Evolutionary conservation across 2,888 invertebrate species (phyloP), one percentile per base, ranked within the genome.

Genomic region (Caenorhabditis macrosperma): DNA sequence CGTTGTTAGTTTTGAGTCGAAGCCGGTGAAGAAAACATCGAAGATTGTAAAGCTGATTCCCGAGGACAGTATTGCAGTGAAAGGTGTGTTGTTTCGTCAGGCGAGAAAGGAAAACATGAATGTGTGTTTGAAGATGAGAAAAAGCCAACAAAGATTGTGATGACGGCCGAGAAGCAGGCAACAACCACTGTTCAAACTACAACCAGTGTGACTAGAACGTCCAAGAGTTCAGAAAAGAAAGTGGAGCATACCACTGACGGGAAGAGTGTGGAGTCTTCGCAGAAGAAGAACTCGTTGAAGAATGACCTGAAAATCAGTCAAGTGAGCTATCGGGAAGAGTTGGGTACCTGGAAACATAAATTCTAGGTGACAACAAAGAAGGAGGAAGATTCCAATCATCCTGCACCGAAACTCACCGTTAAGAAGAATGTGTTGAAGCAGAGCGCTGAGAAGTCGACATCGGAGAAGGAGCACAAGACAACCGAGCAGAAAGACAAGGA

Each of bases 181-280:
- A 82, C 82, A 30, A 82, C 83, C 50, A 83, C 82, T 22, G 81
- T 79, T 41, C 79, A 81, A 33, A 83, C 83, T 35, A 84, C 82
- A 52, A 84, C 84, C 12, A 82, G 76, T 41, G 66, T 78, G 15
- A 77, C 74, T 9, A 33, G 60, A 46, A 81, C 66, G n/a, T 67
- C 81, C 17, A 67, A 76, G 20, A 72, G 57, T 61, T 81, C 77
- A 1, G 81, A 81, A 41, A 77, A 72, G 48, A 81, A 80, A 61
- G 33, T 76, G 12, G 82, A 82, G 35, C 83, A 81, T 12, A 77
- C 74, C 20, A 28, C 83, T 7, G 78, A 79, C 60, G 82, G 78
- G 12, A 83, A 82, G 30, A 80, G 72, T 46, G 82, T 83, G 0
- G 83, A 83, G 38, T 71, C 74, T 10, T 57, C 55, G 3, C 77